Base-by-base conservation (phyloP, 1,140 invertebrate genomes). In the Diprion similis region DNA sequence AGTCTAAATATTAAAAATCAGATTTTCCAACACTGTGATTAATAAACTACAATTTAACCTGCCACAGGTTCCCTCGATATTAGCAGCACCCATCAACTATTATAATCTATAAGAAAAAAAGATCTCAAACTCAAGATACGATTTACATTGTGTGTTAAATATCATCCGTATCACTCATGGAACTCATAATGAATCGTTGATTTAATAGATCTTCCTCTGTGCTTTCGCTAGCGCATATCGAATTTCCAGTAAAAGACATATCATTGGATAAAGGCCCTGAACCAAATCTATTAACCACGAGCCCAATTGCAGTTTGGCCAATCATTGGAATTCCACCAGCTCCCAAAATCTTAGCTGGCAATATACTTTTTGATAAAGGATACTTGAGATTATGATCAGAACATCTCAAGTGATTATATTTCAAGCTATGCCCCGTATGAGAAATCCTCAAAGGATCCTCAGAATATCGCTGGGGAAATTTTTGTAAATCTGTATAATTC, bases 281-380 rank as follows among this genome's bases (percentile, higher is more conserved):
- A 68, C 83, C 83, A 64, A 87, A 88, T 78, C 83, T 86, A 67
- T 86, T 87, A 19, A 86, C 81, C 8, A 86, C 82, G 46, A 88
- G 78, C 1, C 83, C 85, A 46, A 88, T 82, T 3, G 86, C 85
- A 1, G 81, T 80, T 64, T 86, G 85, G 8, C 83, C 84, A 37
- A 87, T 83, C 75, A 88, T 85, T 8, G 87, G 85, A 67, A 88
- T 82, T 18, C 82, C 83, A 45, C 81, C 79, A 10, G 78, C 77
- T 7, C 81, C 80, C 46, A 86, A 78, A 71, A 86, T 83, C 66
- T 48, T 78, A 8, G 76, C 75, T 66, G 51, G 51, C 51, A 59
- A 59, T 59, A 59, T 59, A 59, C 9, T 59, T n/a, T 59, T 84
- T 10, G 78, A 65, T 68, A 81, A 78, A 13, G 77, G 80, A 78